phyloP scores from a whole-genome alignment of 2,797 vertebrate genomes.

The Danio jaintianensis region DNA sequence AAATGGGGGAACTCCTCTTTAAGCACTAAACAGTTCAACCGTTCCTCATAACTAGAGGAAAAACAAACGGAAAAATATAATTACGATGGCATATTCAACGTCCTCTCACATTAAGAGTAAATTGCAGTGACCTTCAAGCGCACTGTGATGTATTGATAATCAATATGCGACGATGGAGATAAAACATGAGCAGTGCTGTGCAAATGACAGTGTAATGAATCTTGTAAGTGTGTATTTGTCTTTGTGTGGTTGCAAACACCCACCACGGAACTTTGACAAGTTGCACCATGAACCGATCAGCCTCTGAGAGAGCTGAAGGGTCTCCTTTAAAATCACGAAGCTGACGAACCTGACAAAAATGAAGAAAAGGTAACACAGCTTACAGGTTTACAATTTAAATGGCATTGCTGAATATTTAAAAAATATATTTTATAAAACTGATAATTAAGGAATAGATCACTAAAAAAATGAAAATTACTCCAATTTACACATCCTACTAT shows the following conservation, averaged over 20 bases:
- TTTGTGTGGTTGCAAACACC: conserved; percentile 45
- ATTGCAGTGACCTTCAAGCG: conserved; percentile 1
- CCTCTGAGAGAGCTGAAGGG: conserved; percentile 74
- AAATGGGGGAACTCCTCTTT: conserved; percentile 84
- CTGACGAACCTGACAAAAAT: conserved; percentile 72
- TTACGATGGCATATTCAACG: background rate
- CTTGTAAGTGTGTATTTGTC: conserved; percentile 8
- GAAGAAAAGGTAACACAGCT: background rate
- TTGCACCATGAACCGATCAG: conserved; percentile 83
- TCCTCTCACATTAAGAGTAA: conserved; percentile 5
- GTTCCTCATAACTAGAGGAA: conserved; percentile 76
- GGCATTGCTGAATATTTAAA: background rate
- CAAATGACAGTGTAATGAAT: background rate
- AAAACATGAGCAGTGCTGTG: background rate
- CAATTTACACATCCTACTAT: too few species aligned
- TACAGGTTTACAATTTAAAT: background rate
- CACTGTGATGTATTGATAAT: background rate
- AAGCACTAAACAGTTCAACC: conserved; percentile 80
- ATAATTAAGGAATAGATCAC: too few species aligned
- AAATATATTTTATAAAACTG: too few species aligned
- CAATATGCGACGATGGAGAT: background rate
- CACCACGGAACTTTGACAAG: conserved; percentile 81
- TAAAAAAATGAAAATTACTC: too few species aligned
- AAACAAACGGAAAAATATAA: background rate
- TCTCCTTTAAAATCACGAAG: conserved; percentile 76